phyloP scores from a whole-genome alignment of 1,140 invertebrate species.

The Leptinotarsa texana region DNA sequence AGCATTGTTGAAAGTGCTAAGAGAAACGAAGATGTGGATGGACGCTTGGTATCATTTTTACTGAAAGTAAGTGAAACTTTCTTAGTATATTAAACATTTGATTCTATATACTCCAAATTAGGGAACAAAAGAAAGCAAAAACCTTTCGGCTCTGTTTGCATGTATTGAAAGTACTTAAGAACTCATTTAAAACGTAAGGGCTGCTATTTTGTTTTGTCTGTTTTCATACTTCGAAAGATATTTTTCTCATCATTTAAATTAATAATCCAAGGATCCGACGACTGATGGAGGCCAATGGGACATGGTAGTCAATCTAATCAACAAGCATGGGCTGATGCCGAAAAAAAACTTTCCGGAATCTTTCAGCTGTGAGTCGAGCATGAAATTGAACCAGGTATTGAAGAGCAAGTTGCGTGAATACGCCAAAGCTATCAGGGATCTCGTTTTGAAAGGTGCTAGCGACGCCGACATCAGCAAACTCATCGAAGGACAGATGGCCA shows the following conservation, averaged over 20 bases:
- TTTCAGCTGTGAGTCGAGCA: constrained; percentile 73
- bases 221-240: background rate
- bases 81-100: background rate
- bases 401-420: constrained; percentile 86
- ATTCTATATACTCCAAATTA: background rate
- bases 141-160: background rate
- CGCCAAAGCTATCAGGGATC: constrained; percentile 69
- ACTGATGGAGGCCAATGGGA: constrained; percentile 91
- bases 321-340: constrained; percentile 85
- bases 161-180: background rate
- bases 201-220: background rate
- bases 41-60: constrained; percentile 77
- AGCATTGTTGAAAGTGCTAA: constrained; percentile 77
- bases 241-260: background rate
- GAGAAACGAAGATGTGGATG: constrained; percentile 75
- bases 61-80: constrained; percentile 60
- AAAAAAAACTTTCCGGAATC: constrained; percentile 86
- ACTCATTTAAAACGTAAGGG: background rate
- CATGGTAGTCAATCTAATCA: constrained; percentile 85
- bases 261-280: constrained; percentile 65
- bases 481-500: constrained; percentile 70
- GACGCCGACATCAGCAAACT: constrained; percentile 63
- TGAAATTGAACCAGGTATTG: constrained; percentile 75
- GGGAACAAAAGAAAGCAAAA: too few species aligned
- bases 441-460: constrained; percentile 59